These are phyloP conservation scores for Protaetia brevitarsis DNA, from an alignment of 1,140 invertebrate species.

Conservation along the genomic window DNA sequence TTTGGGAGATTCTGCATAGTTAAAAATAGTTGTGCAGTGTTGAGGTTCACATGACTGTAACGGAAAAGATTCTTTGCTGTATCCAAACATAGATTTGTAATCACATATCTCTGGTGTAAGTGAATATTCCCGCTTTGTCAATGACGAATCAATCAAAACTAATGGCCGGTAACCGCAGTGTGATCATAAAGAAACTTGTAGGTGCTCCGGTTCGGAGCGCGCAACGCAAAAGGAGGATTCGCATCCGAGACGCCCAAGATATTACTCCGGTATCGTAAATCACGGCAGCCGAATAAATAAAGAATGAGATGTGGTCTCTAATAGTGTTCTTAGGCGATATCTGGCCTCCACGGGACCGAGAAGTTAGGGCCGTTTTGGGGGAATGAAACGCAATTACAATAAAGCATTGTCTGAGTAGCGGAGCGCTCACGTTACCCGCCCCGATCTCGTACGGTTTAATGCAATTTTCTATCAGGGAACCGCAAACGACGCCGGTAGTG, in stretches of 20 bases:
- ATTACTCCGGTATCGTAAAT: slow-evolving; percentile 23
- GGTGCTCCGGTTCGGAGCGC: neutral
- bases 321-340: slow-evolving; percentile 44
- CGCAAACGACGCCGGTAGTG: neutral
- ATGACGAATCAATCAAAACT: slow-evolving; percentile 5
- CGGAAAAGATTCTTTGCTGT: no score
- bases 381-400: slow-evolving; percentile 43
- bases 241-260: slow-evolving; percentile 10
- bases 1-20: no score
- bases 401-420: slow-evolving; percentile 41
- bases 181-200: slow-evolving; percentile 6
- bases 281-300: slow-evolving; percentile 39
- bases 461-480: slow-evolving; percentile 30
- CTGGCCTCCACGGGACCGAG: slow-evolving; percentile 37
- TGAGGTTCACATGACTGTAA: no score
- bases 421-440: slow-evolving; percentile 13
- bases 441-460: slow-evolving; percentile 34
- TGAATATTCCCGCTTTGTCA: no score
- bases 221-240: neutral
- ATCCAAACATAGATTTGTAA: no score
- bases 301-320: slow-evolving; percentile 43
- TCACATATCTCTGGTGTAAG: no score
- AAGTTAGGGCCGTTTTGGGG: slow-evolving; percentile 42
- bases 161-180: neutral
- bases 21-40: no score